phyloP scores from a whole-genome alignment of 2,888 invertebrate species.

The Limnephilus marmoratus region DNA sequence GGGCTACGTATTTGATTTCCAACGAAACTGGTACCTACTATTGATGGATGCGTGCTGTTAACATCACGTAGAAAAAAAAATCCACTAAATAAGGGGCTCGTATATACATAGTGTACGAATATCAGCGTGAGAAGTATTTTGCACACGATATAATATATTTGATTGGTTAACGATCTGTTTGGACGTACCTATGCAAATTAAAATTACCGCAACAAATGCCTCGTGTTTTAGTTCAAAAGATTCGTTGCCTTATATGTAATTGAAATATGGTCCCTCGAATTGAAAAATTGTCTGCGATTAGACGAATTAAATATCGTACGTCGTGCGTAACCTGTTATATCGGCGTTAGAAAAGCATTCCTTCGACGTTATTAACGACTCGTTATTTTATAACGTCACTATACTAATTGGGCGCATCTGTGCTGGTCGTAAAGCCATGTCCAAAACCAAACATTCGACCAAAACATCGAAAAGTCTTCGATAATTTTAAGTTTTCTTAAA shows the following conservation, averaged over 20 bases:
- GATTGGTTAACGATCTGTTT: not conserved
- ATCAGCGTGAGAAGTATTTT: not conserved
- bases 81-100: too few species aligned
- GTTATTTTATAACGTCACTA: conserved; percentile 27
- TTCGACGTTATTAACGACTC: conserved; percentile 17
- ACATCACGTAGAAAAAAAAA: not conserved
- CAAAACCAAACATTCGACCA: conserved; percentile 14
- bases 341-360: conserved; percentile 30
- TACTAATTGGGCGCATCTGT: conserved; percentile 41
- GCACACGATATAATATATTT: not conserved
- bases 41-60: not conserved
- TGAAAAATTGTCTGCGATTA: not conserved
- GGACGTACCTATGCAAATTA: not conserved
- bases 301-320: conserved; percentile 4
- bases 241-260: conserved; percentile 16
- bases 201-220: not conserved
- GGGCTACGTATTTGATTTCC: too few species aligned
- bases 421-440: conserved; percentile 5
- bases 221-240: not conserved
- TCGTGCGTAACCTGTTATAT: not conserved
- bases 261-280: not conserved
- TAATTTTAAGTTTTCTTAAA: not conserved
- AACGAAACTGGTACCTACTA: not conserved
- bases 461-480: not conserved
- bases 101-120: too few species aligned